A percentile compares a stretch with the other conserved stretches of the same genome.
Evolutionary conservation across 1,140 invertebrate species (phyloP).

Genomic region (Trachymyrmex cornetzi): DNA sequence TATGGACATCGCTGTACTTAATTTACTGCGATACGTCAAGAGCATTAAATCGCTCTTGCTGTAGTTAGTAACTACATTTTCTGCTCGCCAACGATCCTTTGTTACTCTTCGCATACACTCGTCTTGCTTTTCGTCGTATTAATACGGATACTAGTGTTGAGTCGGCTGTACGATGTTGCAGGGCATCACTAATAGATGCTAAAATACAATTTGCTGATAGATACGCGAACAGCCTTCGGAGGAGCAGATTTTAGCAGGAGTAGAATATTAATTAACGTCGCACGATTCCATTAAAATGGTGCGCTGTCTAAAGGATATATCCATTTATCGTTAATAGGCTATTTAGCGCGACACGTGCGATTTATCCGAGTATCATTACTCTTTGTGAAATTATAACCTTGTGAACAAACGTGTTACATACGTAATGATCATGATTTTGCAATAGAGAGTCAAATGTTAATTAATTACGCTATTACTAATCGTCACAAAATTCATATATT

Average conservation of each 20-base stretch:
- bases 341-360: conserved; percentile 64
- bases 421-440: conserved; percentile 11
- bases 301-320: conserved; percentile 66
- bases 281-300: conserved; percentile 71
- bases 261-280: conserved; percentile 73
- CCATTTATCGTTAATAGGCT: conserved; percentile 68
- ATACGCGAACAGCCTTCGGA: conserved; percentile 64
- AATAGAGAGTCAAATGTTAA: conserved; percentile 33
- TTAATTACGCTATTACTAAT: conserved; percentile 15
- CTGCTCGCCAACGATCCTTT: conserved; percentile 32
- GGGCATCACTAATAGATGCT: conserved; percentile 71
- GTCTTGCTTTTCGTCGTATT: conserved; percentile 48
- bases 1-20: conserved; percentile 47
- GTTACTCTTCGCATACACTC: conserved; percentile 37
- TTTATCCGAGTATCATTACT: conserved; percentile 47
- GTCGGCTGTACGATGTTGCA: conserved; percentile 43
- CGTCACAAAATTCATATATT: not conserved
- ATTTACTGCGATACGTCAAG: conserved; percentile 42
- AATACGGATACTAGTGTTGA: conserved; percentile 24
- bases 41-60: conserved; percentile 41
- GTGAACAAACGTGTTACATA: not conserved
- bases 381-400: conserved; percentile 48
- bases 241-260: conserved; percentile 51
- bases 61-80: conserved; percentile 56
- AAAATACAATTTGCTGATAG: conserved; percentile 73